Evolutionary conservation across 1,140 invertebrate genomes (phyloP).

Genomic region (Phenacoccus solenopsis): DNA sequence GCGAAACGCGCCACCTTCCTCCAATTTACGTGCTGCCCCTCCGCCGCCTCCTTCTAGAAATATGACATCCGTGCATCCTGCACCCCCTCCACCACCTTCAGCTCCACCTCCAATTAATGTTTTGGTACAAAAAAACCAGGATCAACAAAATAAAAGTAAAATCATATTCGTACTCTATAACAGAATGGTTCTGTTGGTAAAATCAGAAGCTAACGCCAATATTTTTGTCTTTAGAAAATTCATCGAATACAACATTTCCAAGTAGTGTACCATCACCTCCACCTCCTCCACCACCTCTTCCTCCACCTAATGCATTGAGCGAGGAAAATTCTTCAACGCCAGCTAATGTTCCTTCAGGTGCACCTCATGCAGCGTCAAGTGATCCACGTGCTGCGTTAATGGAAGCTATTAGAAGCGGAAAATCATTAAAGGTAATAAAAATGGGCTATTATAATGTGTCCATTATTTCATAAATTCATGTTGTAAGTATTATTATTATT

Average conservation of each 20-base stretch:
- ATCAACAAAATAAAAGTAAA: not conserved
- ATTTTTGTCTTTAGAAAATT: too few species aligned
- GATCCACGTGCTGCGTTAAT: constrained; percentile 55
- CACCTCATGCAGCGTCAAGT: constrained; percentile 27
- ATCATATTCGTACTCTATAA: too few species aligned
- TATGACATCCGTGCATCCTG: not conserved
- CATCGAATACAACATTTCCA: not conserved
- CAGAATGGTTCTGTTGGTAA: too few species aligned
- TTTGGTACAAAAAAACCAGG: not conserved
- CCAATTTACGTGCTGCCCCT: constrained; percentile 8
- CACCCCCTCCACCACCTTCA: constrained; percentile 19
- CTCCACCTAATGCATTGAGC: constrained; percentile 31
- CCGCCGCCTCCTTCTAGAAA: not conserved
- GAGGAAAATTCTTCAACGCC: not conserved
- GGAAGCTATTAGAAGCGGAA: constrained; percentile 61
- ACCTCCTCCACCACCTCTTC: constrained; percentile 38
- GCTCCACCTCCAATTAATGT: not conserved
- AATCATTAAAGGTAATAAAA: constrained; percentile 41
- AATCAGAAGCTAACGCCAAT: too few species aligned
- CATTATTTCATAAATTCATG: not conserved
- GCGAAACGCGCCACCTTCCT: constrained; percentile 33
- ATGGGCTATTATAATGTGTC: not conserved
- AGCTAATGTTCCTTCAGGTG: constrained; percentile 3
- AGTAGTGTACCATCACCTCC: constrained; percentile 34
- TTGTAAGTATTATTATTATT: not conserved